phyloP scores from a whole-genome alignment of 1,140 invertebrate genomes.

The Heliconius congener region DNA sequence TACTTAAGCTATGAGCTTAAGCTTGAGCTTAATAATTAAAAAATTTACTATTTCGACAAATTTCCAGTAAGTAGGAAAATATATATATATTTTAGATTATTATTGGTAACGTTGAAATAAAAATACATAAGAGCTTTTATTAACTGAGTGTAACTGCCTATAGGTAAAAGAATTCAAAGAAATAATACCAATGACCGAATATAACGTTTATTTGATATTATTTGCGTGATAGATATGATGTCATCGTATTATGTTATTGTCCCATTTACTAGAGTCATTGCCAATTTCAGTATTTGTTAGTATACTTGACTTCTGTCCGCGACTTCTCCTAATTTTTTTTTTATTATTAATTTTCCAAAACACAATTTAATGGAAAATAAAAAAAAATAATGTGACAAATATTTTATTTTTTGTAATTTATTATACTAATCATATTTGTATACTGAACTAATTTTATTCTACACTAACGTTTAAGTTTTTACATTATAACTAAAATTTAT shows the following conservation, averaged over 20 bases:
- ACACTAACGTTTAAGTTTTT: too few relatives aligned
- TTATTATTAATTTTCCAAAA: too few relatives aligned
- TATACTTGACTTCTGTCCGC: background rate
- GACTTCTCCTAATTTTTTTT: background rate
- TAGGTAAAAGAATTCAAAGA: background rate
- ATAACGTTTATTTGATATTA: background rate
- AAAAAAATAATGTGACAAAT: background rate
- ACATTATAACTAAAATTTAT: too few relatives aligned
- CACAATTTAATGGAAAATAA: background rate
- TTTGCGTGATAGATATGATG: background rate
- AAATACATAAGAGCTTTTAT: background rate
- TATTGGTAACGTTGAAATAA: background rate
- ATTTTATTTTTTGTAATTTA: too few relatives aligned
- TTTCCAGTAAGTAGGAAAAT: too few relatives aligned
- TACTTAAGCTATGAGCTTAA: too few relatives aligned
- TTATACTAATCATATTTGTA: too few relatives aligned
- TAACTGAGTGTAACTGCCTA: background rate
- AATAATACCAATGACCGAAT: background rate
- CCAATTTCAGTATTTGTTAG: background rate
- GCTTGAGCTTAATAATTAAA: too few relatives aligned
- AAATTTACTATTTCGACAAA: background rate
- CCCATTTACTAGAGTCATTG: conserved; percentile 1
- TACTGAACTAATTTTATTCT: too few relatives aligned
- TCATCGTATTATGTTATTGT: background rate
- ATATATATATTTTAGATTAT: too few relatives aligned